Percentiles rank a stretch among this genome's conserved stretches.
These are phyloP conservation scores for Elephantulus edwardii DNA, from an alignment of 2,113 vertebrate species.

Conservation along the genomic window DNA sequence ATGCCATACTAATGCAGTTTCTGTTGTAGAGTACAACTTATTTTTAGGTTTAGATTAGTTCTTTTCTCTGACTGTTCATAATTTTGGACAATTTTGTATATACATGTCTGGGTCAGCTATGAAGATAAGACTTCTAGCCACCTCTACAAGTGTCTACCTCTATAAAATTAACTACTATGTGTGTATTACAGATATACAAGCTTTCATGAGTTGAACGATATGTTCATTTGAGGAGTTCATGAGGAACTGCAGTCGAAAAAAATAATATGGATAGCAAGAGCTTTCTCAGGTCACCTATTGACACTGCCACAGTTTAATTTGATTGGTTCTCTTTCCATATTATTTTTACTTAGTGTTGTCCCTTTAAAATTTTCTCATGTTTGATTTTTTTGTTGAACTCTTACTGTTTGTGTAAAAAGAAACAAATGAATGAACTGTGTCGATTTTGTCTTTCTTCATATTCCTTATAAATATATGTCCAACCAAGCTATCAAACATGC, in stretches of 20 bases:
- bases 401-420: slow-evolving; percentile 2
- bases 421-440: not conserved
- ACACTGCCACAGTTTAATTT: not conserved
- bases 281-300: not conserved
- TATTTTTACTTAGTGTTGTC: not conserved
- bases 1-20: not conserved
- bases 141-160: not conserved
- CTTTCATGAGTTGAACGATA: not conserved
- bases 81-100: not conserved
- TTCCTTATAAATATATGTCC: slow-evolving; percentile 30
- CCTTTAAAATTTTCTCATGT: not conserved
- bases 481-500: not conserved
- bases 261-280: not conserved
- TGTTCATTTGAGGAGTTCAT: not conserved
- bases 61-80: not conserved
- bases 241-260: not conserved
- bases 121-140: not conserved
- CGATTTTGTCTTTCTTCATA: slow-evolving; percentile 43
- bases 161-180: not conserved
- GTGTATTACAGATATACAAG: not conserved
- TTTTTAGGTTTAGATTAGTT: not conserved
- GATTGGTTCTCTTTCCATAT: slow-evolving; percentile 5
- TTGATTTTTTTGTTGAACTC: not conserved
- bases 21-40: not conserved
- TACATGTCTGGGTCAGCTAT: not conserved